Conservation (phyloP, 2,113 vertebrate genomes). For the Anoplopoma fimbria region DNA sequence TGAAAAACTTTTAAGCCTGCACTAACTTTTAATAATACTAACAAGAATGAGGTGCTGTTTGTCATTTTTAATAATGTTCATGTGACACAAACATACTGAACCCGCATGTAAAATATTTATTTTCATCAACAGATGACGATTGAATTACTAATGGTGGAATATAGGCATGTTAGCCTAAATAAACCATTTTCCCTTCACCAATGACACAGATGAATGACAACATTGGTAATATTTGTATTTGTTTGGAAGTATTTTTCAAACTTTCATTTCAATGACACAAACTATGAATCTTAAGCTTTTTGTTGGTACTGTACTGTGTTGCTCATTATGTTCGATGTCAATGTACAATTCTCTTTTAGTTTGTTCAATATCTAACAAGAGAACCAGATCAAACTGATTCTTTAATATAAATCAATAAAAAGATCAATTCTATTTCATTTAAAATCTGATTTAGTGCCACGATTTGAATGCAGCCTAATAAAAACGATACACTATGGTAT, state of each 20-base stretch:
- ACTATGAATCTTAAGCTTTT: background rate
- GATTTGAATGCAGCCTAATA: slow-evolving; percentile 1
- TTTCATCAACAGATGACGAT: slow-evolving; percentile 8
- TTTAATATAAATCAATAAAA: slow-evolving; percentile 12
- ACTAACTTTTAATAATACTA: background rate
- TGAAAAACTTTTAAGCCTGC: background rate
- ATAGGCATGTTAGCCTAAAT: slow-evolving; percentile 29
- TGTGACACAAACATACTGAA: background rate
- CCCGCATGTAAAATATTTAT: background rate
- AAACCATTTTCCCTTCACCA: slow-evolving; percentile 29
- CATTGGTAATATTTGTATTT: background rate
- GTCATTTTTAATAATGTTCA: background rate
- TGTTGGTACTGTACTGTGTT: background rate
- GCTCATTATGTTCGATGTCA: background rate
- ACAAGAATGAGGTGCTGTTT: slow-evolving; percentile 11
- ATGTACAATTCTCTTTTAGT: background rate
- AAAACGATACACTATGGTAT: background rate
- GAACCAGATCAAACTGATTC: background rate
- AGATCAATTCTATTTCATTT: background rate
- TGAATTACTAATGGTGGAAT: background rate
- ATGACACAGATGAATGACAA: slow-evolving; percentile 40
- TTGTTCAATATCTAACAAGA: background rate
- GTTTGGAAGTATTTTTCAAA: slow-evolving; percentile 8
- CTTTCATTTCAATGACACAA: slow-evolving; percentile 10
- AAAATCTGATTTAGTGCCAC: background rate